Evolutionary conservation across 2,797 vertebrate species (phyloP), one percentile per base, ranked within the genome.

Genomic region (Oreortyx pictus): DNA sequence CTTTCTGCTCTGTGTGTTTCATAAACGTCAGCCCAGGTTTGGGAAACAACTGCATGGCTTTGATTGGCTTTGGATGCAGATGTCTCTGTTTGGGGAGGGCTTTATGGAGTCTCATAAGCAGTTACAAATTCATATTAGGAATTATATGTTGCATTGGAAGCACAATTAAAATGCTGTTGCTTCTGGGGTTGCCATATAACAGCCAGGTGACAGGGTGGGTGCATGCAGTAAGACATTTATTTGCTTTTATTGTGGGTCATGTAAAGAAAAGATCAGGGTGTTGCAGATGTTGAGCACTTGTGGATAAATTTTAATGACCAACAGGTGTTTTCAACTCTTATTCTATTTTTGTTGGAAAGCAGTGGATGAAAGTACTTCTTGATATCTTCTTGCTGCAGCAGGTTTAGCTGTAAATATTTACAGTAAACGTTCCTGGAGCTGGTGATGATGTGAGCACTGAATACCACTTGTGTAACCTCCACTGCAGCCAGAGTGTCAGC

Each of bases 1-100:
- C 85, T 92, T 95, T 96, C 64, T 0, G 5, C 88, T 82, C 91
- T 86, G 85, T 64, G 39, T 71, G 77, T 84, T 91, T 75, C 82
- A 56, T 37, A 73, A 92, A 71, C 22, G 27, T 20, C 41, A 70
- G 59, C 52, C 25, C 47, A 33, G 70, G 41, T 68, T 37, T 76
- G 47, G 17, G 88, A 89, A 82, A 9, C 14, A 16, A 73, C 56
- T 86, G 81, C 66, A 23, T 70, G 44, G 0, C n/a, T n/a, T 11
- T 25, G 37, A 24, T 56, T 82, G 33, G 64, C 5, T 52, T 62
- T 64, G 27, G 44, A 23, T 10, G 16, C 3, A 7, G 1, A 0
- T 2, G 16, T 65, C 50, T 65, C 24, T 17, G 62, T 81, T 72
- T 9, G 31, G 18, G 27, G 37, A 49, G 25, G 10, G 49, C 81